phyloP scores from a whole-genome alignment of 53 echinoderm and acorn worm genomes.

The Echinarachnius parma region DNA sequence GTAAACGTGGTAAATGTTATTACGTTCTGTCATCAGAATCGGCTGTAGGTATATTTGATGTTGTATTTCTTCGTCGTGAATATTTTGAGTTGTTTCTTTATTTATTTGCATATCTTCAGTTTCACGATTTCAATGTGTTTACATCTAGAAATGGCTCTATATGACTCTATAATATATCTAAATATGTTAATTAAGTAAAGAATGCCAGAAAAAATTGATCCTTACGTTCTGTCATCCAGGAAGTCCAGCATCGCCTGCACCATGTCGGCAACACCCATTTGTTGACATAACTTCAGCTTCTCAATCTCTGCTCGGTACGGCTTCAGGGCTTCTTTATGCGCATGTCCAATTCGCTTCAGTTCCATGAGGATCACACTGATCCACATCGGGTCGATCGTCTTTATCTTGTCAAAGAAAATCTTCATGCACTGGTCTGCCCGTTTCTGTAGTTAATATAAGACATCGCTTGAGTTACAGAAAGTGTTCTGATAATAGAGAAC shows the following conservation, averaged over 20 bases:
- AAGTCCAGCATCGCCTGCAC: constrained; percentile 73
- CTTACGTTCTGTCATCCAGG: constrained; percentile 89
- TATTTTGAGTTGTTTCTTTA: too few species aligned
- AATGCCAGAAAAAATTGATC: too few species aligned
- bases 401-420: constrained; percentile 58
- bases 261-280: constrained; percentile 70
- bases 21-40: too few species aligned
- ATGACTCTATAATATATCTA: too few species aligned
- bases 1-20: too few species aligned
- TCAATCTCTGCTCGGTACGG: constrained; percentile 72
- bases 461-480: too few species aligned
- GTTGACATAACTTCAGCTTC: constrained; percentile 58
- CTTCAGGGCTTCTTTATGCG: constrained; percentile 61
- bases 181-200: background rate
- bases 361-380: constrained; percentile 63
- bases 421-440: constrained; percentile 62
- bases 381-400: constrained; percentile 64
- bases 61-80: too few species aligned
- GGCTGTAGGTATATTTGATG: too few species aligned
- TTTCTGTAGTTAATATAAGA: constrained; percentile 33
- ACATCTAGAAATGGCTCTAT: too few species aligned
- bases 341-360: constrained; percentile 76
- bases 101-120: too few species aligned
- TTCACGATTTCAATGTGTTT: too few species aligned
- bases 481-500: too few species aligned